Base-by-base conservation (phyloP, 2,888 invertebrate genomes). In the Nomada ferruginata region DNA sequence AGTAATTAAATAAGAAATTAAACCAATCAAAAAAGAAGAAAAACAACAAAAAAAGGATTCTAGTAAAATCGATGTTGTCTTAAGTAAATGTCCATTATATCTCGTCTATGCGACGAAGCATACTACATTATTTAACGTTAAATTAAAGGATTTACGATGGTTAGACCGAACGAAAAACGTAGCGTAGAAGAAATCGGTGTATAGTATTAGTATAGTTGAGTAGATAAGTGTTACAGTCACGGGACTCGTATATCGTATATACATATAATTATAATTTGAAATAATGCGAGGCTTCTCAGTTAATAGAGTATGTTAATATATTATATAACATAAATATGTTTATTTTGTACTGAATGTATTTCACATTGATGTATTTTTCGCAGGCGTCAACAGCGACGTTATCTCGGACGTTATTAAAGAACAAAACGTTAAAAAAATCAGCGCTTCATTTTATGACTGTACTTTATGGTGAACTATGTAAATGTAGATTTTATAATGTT, bases 401-500 rank as follows among this genome's bases (percentile, higher is more conserved):
- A 82, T 70, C 55, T 78, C 69, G 73, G 36, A 70, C 69, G 60
- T 83, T 82, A 77, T 81, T 78, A 66, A 60, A 71, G 50, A 70
- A 10, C 23, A 52, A 70, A 70, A 60, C 13, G 29, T 1, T 59
- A 71, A 47, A 70, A 75, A 69, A 78, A 68, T 52, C 76, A 60
- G 42, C 85, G 78, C 87, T 83, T 86, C 82, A 66, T 90, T 90
- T 90, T 83, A 81, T 86, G 80, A 61, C 78, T 90, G 88, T 88
- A 90, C 85, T 85, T 89, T 87, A 89, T 86, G 85, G 86, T 87
- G 85, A 77, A 82, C 71, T 86, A 78, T 90, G 89, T 88, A 86
- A 86, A 88, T 90, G 91, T 92, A 93, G 92, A 92, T 93, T 93
- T 93, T 93, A 92, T 93, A 93, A 93, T 89, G 90, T 93, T 93